Conservation (phyloP, 2,113 vertebrate species). For the Perca fluviatilis region DNA sequence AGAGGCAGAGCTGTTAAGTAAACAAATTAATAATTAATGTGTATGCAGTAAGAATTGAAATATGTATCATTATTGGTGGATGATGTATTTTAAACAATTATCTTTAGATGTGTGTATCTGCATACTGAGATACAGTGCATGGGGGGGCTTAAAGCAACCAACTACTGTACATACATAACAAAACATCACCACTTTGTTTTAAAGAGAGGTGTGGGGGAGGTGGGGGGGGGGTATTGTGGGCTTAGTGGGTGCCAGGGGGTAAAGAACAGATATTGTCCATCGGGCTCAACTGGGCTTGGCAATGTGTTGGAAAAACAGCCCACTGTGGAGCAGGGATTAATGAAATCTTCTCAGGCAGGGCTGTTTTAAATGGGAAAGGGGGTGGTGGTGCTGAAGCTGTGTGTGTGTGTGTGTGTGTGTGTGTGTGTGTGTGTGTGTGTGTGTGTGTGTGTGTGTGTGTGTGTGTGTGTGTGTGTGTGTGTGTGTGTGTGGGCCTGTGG, state of each 20-base stretch:
- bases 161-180: neutral
- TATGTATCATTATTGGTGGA: constrained; percentile 15
- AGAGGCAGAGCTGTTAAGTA: constrained; percentile 54
- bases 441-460: constrained; percentile 4
- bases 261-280: constrained; percentile 60
- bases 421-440: constrained; percentile 2
- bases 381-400: constrained; percentile 31
- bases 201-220: neutral
- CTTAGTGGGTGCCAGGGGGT: neutral
- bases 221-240: neutral
- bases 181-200: constrained; percentile 19
- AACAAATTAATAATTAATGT: constrained; percentile 76
- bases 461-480: constrained; percentile 14
- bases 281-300: constrained; percentile 40
- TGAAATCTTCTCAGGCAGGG: constrained; percentile 71
- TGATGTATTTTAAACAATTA: neutral
- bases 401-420: constrained; percentile 19
- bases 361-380: constrained; percentile 69
- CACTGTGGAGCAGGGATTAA: constrained; percentile 67
- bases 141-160: neutral
- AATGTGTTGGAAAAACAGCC: constrained; percentile 68
- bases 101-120: neutral
- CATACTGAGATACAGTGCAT: constrained; percentile 5
- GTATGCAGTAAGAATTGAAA: constrained; percentile 36
- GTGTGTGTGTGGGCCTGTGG: neutral